phyloP scores from a whole-genome alignment of 2,113 vertebrate genomes.

The Symphodus melops region DNA sequence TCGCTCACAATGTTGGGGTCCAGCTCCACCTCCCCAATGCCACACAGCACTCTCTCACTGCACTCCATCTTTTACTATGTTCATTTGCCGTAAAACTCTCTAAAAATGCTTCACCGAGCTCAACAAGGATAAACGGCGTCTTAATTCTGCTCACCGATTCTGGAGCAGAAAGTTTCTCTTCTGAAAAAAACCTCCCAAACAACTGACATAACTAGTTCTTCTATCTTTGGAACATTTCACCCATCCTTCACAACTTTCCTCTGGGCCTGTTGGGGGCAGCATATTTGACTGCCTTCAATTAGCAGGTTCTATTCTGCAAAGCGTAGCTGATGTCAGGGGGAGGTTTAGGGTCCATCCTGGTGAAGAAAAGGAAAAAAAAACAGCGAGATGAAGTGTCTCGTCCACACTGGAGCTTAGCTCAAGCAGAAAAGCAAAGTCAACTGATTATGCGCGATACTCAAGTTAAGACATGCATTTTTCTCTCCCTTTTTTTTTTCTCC shows the following conservation, averaged over 20 bases:
- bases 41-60: slow-evolving; percentile 77
- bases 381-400: neutral
- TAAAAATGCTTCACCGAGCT: neutral
- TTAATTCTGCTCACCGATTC: neutral
- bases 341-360: slow-evolving; percentile 72
- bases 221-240: slow-evolving; percentile 43
- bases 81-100: neutral
- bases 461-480: slow-evolving; percentile 4
- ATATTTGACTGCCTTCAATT: neutral
- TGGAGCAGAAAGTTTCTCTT: neutral
- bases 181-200: slow-evolving; percentile 19
- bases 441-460: neutral
- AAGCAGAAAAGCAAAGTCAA: neutral
- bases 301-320: neutral
- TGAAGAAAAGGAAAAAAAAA: slow-evolving; percentile 34
- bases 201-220: slow-evolving; percentile 47
- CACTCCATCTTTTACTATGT: slow-evolving; percentile 75
- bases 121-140: neutral
- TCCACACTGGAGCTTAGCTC: neutral
- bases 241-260: slow-evolving; percentile 36
- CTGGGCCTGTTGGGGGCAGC: neutral
- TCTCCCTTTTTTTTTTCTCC: neutral
- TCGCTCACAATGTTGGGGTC: slow-evolving; percentile 86
- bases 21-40: slow-evolving; percentile 77
- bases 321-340: slow-evolving; percentile 50